Percentiles rank a stretch among this genome's conserved stretches.
Evolutionary conservation across 2,113 vertebrate genomes (phyloP).

Genomic region (Psilopsiagon aurifrons): DNA sequence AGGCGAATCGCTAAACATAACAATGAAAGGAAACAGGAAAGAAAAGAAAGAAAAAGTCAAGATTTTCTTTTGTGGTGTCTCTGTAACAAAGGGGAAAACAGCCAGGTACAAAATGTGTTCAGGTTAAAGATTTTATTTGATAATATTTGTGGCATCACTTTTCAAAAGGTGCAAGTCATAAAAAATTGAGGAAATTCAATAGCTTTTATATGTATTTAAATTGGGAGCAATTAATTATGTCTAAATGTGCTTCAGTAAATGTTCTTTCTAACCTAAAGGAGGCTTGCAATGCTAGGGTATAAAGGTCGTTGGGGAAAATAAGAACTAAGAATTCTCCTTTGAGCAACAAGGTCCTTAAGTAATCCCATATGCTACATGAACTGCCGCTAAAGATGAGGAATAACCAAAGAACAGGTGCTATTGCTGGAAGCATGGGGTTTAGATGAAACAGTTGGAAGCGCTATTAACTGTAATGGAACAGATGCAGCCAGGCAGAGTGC

Average conservation of each 20-base stretch:
- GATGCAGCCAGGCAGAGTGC: background rate
- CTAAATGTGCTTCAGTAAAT: conserved; percentile 2
- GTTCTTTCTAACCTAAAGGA: background rate
- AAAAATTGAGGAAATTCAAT: conserved; percentile 19
- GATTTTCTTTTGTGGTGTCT: background rate
- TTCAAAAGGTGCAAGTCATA: background rate
- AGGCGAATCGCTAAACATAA: background rate
- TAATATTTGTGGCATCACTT: background rate
- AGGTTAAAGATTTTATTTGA: conserved; percentile 8
- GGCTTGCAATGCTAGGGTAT: background rate
- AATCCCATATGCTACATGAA: conserved; percentile 32
- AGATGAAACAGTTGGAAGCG: conserved; percentile 28
- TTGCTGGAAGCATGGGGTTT: background rate
- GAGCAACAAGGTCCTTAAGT: background rate
- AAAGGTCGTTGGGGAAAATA: conserved; percentile 22
- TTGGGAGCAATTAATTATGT: conserved; percentile 24
- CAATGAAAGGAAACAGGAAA: background rate
- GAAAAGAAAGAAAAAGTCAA: background rate
- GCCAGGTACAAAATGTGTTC: background rate
- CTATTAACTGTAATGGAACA: background rate
- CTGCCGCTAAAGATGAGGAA: conserved; percentile 23
- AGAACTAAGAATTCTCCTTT: conserved; percentile 32
- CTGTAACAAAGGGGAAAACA: background rate
- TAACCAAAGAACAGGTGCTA: conserved; percentile 32
- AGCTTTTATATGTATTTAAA: conserved; percentile 21